Evolutionary conservation across 2,888 invertebrate species (phyloP), one percentile per base, ranked within the genome.

Genomic region (Xanthia icteritia): DNA sequence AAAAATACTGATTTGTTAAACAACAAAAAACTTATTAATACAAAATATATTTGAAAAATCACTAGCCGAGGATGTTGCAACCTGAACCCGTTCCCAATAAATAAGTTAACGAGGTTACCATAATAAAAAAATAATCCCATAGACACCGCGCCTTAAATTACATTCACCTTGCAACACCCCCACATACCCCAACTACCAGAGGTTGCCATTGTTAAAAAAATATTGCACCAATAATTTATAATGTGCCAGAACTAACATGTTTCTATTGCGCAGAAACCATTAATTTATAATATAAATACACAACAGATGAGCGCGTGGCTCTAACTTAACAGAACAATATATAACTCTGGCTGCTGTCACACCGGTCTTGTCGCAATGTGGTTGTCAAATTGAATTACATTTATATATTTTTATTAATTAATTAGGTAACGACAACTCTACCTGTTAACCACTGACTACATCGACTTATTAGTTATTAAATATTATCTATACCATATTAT

Each of bases 1-100:
- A 95, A 42, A 92, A 96, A 96, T 96, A 96, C 96, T 96, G 96
- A 96, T 96, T 94, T 95, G 94, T 96, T 95, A 94, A 93, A 94
- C 92, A 94, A 94, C 94, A 94, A 94, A 93, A 93, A 86, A 81
- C 94, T 94, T 93, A 95, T 92, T 93, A 75, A 83, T 86, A 88
- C 87, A 91, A 90, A 94, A 94, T 93, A 94, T 94, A 94, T 93
- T 94, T 92, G 92, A 92, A 91, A 80, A 92, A 92, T 92, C 92
- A 92, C 89, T 88, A 89, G 86, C 82, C 83, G 76, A 86, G 92
- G 93, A 92, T 93, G 95, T 94, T 94, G 95, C 94, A 94, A 93
- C 79, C 85, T 92, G 92, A 94, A 94, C 91, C 92, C 85, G 60
- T 86, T 81, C 87, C 88, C 88, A 85, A 90, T 89, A 91, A 92